phyloP scores from a whole-genome alignment of 2,888 invertebrate species.

The Lypha dubia region DNA sequence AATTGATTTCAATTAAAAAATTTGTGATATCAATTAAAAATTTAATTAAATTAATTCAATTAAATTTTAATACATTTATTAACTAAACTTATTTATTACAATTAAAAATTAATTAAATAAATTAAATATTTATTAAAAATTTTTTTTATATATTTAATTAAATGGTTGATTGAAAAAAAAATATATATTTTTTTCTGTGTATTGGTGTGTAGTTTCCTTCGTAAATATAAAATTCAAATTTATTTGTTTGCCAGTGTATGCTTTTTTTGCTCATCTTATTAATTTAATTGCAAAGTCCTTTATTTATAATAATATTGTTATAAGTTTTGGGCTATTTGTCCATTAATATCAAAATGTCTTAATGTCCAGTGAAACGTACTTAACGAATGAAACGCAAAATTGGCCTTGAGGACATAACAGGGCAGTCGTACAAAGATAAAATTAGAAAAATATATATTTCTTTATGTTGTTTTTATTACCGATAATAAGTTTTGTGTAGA shows the following conservation, averaged over 20 bases:
- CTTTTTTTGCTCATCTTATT: neutral
- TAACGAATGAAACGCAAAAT: neutral
- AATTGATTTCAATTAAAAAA: too few relatives aligned
- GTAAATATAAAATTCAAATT: neutral
- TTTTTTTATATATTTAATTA: too few relatives aligned
- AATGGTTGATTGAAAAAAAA: too few relatives aligned
- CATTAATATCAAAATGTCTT: constrained; percentile 55
- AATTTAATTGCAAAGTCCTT: constrained; percentile 17
- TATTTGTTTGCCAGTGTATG: neutral
- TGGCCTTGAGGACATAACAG: constrained; percentile 7
- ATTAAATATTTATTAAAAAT: too few relatives aligned
- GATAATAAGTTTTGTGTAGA: neutral
- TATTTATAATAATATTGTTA: constrained; percentile 13
- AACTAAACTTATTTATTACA: too few relatives aligned
- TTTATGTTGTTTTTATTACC: neutral
- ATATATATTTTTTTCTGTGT: too few relatives aligned
- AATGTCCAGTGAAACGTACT: constrained; percentile 19
- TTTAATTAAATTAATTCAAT: too few relatives aligned
- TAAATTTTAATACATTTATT: too few relatives aligned
- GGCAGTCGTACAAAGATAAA: constrained; percentile 8
- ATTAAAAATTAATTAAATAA: too few relatives aligned
- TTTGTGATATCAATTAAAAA: too few relatives aligned
- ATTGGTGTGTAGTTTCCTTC: neutral
- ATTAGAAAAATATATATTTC: neutral
- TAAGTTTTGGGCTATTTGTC: constrained; percentile 49